These are phyloP conservation scores for Sinosuthora webbiana DNA, from an alignment of 2,113 vertebrate species.

Conservation along the genomic window DNA sequence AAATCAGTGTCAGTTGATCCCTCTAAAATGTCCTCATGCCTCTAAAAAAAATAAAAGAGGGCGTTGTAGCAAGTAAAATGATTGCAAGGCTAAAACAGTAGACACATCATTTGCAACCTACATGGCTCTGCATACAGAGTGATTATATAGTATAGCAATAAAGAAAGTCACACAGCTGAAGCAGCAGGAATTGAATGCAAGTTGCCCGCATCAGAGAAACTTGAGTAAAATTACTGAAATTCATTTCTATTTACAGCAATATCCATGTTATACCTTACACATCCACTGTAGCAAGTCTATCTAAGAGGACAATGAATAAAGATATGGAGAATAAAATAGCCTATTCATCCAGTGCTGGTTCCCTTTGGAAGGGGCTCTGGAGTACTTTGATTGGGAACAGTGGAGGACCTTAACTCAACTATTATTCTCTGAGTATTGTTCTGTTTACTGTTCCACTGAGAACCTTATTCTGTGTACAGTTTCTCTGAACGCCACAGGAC, in stretches of 20 bases:
- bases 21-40: constrained; percentile 71
- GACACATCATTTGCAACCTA: not conserved
- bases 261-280: not conserved
- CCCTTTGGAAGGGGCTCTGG: not conserved
- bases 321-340: not conserved
- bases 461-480: not conserved
- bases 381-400: not conserved
- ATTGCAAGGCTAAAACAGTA: not conserved
- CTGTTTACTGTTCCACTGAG: not conserved
- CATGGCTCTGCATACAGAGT: not conserved
- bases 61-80: constrained; percentile 63
- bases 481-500: not conserved
- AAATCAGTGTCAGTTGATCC: constrained; percentile 80
- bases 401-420: not conserved
- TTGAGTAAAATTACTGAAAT: not conserved
- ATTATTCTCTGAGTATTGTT: not conserved
- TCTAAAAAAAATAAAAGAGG: not conserved
- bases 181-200: not conserved
- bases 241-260: not conserved
- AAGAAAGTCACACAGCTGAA: not conserved
- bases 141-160: not conserved
- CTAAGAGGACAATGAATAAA: not conserved
- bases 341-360: not conserved
- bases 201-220: not conserved
- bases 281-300: not conserved